Evolutionary conservation across 1,140 invertebrate species (phyloP).

Genomic region (Portunus trituberculatus): DNA sequence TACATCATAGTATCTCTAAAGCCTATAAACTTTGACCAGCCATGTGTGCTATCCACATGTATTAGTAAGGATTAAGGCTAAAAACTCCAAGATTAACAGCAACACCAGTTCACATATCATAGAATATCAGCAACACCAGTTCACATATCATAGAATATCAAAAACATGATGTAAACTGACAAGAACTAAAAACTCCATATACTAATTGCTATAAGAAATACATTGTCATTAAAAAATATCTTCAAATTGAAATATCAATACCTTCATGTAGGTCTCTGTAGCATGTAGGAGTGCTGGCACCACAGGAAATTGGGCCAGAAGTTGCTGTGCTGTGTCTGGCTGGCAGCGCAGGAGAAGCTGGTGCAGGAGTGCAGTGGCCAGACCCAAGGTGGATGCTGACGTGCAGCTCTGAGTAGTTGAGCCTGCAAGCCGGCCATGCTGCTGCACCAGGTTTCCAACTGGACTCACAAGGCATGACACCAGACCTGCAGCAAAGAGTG

Average conservation of each 20-base stretch:
- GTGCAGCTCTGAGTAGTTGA: constrained; percentile 2
- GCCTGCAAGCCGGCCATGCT: constrained; percentile 67
- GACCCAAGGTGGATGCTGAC: constrained; percentile 34
- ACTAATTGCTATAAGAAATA: neutral
- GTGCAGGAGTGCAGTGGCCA: constrained; percentile 61
- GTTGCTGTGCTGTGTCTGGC: constrained; percentile 42
- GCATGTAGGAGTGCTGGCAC: constrained; percentile 62
- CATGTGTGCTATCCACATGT: too few species aligned
- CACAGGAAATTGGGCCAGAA: constrained; percentile 29
- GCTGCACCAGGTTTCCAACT: constrained; percentile 46
- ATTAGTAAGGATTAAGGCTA: too few species aligned
- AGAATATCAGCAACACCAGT: too few species aligned
- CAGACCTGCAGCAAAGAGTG: neutral
- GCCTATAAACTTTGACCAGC: too few species aligned
- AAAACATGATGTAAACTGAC: neutral
- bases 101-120: too few species aligned
- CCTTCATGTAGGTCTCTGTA: constrained; percentile 64
- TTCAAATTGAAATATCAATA: neutral
- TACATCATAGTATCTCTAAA: too few species aligned
- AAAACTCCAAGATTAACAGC: too few species aligned
- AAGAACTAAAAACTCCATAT: neutral
- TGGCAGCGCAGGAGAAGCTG: constrained; percentile 60
- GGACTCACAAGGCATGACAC: constrained; percentile 33
- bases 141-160: too few species aligned
- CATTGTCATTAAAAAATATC: neutral